Evolutionary conservation across 2,797 vertebrate species (phyloP).

Genomic region (Falco biarmicus): DNA sequence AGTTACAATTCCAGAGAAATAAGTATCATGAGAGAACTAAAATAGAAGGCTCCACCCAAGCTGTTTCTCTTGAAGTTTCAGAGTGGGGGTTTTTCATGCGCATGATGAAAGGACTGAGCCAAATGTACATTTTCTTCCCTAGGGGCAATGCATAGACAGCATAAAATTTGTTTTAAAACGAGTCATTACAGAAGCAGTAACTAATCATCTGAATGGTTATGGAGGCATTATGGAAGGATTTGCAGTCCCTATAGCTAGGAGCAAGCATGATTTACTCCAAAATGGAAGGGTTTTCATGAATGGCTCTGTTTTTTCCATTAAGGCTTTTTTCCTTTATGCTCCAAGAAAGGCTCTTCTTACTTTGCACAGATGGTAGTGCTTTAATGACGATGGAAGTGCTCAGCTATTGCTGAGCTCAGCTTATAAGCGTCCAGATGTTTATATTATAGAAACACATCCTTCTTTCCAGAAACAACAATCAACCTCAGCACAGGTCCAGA

Average conservation of each 20-base stretch:
- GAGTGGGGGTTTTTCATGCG: neutral
- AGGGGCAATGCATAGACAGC: neutral
- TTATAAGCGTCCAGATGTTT: constrained; percentile 39
- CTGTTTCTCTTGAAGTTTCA: neutral
- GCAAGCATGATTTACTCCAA: neutral
- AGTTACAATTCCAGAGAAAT: neutral
- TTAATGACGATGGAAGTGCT: neutral
- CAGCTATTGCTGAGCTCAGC: constrained; percentile 43
- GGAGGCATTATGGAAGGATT: neutral
- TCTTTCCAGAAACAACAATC: neutral
- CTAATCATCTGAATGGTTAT: neutral
- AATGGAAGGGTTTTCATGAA: constrained; percentile 26
- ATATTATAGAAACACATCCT: neutral
- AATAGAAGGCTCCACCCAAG: neutral
- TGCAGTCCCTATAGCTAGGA: neutral
- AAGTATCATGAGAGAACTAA: neutral
- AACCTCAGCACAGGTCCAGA: neutral
- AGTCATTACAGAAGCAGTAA: constrained; percentile 6
- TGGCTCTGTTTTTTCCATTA: constrained; percentile 20
- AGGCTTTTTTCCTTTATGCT: neutral
- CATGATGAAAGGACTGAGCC: neutral
- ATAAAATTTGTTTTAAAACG: neutral
- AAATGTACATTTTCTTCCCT: neutral
- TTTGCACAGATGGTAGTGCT: constrained; percentile 30
- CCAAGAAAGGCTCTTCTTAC: constrained; percentile 11